Conservation (phyloP, 1,140 invertebrate genomes). For the Hylyphantes graminicola region DNA sequence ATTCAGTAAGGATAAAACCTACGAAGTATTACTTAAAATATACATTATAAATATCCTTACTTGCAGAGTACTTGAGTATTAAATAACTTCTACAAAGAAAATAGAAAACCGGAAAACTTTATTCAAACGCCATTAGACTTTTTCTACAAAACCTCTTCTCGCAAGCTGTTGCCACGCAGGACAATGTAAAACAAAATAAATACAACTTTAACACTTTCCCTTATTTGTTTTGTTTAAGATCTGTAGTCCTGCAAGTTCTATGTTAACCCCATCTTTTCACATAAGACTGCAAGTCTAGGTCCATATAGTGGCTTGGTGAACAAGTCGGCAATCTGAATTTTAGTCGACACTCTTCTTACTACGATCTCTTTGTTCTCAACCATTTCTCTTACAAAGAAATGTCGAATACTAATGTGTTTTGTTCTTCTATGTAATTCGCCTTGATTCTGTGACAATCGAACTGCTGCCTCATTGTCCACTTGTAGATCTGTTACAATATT, state of each 20-base stretch:
- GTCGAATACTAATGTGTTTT: not conserved
- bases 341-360: not conserved
- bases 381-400: not conserved
- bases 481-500: not conserved
- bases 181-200: not conserved
- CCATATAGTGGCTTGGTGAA: not conserved
- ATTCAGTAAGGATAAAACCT: too few relatives aligned
- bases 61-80: too few relatives aligned
- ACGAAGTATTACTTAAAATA: too few relatives aligned
- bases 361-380: not conserved
- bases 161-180: not conserved
- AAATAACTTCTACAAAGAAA: too few relatives aligned
- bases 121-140: too few relatives aligned
- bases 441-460: not conserved
- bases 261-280: not conserved
- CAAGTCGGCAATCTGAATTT: not conserved
- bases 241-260: not conserved
- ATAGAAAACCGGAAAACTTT: too few relatives aligned
- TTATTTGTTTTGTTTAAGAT: not conserved
- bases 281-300: not conserved
- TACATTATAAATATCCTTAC: too few relatives aligned
- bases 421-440: not conserved
- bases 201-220: slow-evolving; percentile 1
- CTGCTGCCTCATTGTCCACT: not conserved
- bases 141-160: not conserved